phyloP scores from a whole-genome alignment of 2,797 vertebrate genomes.

The Microcaecilia unicolor region DNA sequence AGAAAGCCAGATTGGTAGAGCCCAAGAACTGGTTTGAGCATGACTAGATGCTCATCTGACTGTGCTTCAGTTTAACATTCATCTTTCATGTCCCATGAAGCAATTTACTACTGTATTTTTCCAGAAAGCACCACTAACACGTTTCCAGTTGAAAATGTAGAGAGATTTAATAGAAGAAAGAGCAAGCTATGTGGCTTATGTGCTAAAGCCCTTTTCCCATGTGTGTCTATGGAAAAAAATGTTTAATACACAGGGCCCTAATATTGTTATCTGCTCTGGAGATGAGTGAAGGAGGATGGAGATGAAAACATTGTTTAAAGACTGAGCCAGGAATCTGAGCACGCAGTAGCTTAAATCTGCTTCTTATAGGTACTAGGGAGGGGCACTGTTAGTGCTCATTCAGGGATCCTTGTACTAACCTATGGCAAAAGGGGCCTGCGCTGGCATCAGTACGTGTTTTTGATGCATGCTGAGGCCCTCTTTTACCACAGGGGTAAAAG shows the following conservation, averaged over 20 bases:
- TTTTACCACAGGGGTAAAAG: no score
- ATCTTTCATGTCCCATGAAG: constrained; percentile 26
- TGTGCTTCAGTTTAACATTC: no score
- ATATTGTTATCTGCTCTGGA: constrained; percentile 6
- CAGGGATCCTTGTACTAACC: no score
- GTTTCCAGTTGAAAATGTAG: constrained; percentile 16
- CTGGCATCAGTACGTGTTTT: no score
- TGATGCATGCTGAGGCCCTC: no score
- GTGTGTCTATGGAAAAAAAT: background rate
- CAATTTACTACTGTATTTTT: constrained; percentile 34
- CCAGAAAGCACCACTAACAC: constrained; percentile 12
- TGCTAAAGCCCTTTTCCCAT: background rate
- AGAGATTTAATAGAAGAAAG: constrained; percentile 32
- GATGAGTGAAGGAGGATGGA: constrained; percentile 8
- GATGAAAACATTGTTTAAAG: constrained; percentile 14
- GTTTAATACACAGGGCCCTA: no score
- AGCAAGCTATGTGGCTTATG: background rate
- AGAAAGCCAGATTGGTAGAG: no score
- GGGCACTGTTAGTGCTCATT: no score
- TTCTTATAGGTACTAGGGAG: constrained; percentile 1
- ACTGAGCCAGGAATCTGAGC: background rate
- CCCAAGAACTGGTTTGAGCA: no score
- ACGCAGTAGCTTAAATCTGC: background rate
- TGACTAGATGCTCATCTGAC: no score
- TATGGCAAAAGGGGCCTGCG: no score